Base-by-base conservation (phyloP, 2,888 invertebrate species). In the Acrobasis repandana region DNA sequence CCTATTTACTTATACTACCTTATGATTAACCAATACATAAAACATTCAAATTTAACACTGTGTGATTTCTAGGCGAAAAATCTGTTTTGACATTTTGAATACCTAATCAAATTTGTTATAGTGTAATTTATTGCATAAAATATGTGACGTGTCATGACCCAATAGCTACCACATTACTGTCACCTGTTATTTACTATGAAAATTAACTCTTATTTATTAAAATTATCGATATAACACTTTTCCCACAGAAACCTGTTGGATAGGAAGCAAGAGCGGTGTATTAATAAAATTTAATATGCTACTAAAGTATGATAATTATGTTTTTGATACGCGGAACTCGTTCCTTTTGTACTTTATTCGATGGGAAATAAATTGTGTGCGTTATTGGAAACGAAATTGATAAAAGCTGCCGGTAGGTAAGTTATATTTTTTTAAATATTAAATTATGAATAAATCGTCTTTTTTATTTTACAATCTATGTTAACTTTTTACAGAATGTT, bases 231-330 rank as follows among this genome's bases (percentile, higher is more conserved):
- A n/a, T 43, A 58, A 38, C 36, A 58, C 47, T 43, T 48, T 58
- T 58, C 47, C 36, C 34, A 47, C 20, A 10, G n/a, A 60, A 52
- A 60, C 54, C 48, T 34, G 48, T 48, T 48, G 11, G 33, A 28
- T 28, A 16, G 10, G 33, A 33, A 58, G 33, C 9, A n/a, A 14
- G 9, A 51, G 33, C 51, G 33, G 16, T 48, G 11, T 36, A 46
- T 28, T 48, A 36, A 58, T 50, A 38, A 58, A 58, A 58, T 50
- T 58, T 58, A 49, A 58, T 38, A 16, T 18, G 57, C 48, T 11
- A 48, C 57, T 56, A 38, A 58, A 20, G 38, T 38, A 54, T 54
- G 52, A 34, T 38, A 54, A 14, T 36, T 14, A 34, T 15, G 15
- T 34, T 33, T 50, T 28, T 38, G 15, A 50, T 49, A 16, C 10